Percentiles rank a stretch among this genome's conserved stretches.
Evolutionary conservation across 1,140 invertebrate genomes (phyloP).

Genomic region (Nixonia krombeini): DNA sequence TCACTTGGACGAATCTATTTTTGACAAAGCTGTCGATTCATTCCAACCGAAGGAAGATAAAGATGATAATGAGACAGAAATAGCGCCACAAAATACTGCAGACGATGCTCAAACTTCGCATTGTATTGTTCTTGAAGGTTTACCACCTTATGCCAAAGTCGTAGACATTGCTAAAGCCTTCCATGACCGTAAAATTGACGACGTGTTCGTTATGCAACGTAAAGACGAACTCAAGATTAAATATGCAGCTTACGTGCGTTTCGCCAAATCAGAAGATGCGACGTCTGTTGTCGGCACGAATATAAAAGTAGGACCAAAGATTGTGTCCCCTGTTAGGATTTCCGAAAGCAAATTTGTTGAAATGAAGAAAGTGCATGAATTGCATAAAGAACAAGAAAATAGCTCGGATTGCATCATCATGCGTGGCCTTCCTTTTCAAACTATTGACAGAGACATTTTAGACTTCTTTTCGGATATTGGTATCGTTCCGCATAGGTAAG

Average conservation of each 20-base stretch:
- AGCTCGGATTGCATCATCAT: constrained; percentile 79
- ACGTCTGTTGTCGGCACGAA: constrained; percentile 73
- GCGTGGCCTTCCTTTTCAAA: constrained; percentile 81
- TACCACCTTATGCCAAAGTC: constrained; percentile 83
- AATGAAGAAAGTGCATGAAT: constrained; percentile 68
- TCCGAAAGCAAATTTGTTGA: constrained; percentile 72
- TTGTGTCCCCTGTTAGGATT: constrained; percentile 71
- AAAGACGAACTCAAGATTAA: constrained; percentile 73
- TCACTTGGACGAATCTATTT: constrained; percentile 76
- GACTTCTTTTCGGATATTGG: constrained; percentile 86
- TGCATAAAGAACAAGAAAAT: constrained; percentile 47
- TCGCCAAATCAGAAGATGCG: constrained; percentile 79
- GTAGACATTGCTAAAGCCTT: constrained; percentile 85
- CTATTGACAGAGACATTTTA: constrained; percentile 82
- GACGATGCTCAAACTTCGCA: constrained; percentile 63
- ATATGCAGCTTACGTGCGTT: constrained; percentile 81
- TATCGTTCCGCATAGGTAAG: constrained; percentile 75
- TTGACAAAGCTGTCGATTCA: constrained; percentile 78
- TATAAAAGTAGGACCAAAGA: constrained; percentile 74
- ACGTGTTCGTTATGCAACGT: constrained; percentile 78
- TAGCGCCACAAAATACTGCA: constrained; percentile 45
- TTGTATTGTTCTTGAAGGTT: constrained; percentile 77
- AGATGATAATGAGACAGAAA: constrained; percentile 46
- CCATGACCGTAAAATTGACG: constrained; percentile 77
- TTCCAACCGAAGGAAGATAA: constrained; percentile 60